Evolutionary conservation across 2,888 invertebrate species (phyloP).

Genomic region (Leptopilina drosophilae): DNA sequence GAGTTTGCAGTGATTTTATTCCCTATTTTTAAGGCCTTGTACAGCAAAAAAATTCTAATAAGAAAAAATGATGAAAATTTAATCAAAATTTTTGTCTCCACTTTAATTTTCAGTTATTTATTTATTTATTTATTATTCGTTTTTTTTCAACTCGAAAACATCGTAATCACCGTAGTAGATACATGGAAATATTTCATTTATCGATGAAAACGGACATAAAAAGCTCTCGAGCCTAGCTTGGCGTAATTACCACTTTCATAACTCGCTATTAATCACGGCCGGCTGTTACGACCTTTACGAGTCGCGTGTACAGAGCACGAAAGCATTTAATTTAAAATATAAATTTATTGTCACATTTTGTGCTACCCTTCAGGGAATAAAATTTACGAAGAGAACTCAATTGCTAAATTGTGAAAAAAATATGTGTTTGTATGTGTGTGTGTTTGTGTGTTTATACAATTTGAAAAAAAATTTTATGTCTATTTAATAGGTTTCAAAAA

Average conservation of each 20-base stretch:
- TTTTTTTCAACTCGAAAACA: not conserved
- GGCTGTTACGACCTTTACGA: constrained; percentile 39
- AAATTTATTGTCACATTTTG: constrained; percentile 34
- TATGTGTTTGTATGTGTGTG: too few relatives aligned
- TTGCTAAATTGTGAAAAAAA: not conserved
- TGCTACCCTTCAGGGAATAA: not conserved
- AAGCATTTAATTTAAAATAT: constrained; percentile 36
- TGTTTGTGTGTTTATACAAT: too few relatives aligned
- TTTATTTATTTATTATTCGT: too few relatives aligned
- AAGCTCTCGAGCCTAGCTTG: constrained; percentile 18
- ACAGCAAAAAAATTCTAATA: too few relatives aligned
- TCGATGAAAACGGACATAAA: constrained; percentile 27
- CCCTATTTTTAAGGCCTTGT: too few relatives aligned
- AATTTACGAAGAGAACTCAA: constrained; percentile 10
- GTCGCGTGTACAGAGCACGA: constrained; percentile 33
- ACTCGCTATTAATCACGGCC: constrained; percentile 39
- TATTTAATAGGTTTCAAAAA: too few relatives aligned
- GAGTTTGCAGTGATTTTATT: too few relatives aligned
- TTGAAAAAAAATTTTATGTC: too few relatives aligned
- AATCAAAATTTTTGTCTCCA: too few relatives aligned
- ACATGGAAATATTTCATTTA: constrained; percentile 36
- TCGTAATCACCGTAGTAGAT: constrained; percentile 26
- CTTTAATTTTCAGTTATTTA: too few relatives aligned
- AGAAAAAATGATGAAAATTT: too few relatives aligned
- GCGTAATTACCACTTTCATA: constrained; percentile 40